Conservation (phyloP, 2,797 vertebrate species). For the Xiphophorus birchmanni region DNA sequence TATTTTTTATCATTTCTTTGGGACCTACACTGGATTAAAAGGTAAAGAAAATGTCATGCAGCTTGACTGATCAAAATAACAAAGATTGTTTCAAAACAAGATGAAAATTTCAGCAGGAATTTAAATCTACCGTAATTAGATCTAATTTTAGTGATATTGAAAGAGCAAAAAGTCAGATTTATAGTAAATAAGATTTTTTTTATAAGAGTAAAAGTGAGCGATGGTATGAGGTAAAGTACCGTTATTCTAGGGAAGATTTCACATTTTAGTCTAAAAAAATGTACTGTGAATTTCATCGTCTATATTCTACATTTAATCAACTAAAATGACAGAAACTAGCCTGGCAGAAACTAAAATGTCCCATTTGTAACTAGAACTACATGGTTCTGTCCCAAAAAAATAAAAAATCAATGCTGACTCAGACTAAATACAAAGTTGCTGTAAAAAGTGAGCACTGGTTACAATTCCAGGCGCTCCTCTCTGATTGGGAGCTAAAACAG, state of each 20-base stretch:
- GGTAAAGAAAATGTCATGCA: neutral
- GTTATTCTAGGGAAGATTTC: neutral
- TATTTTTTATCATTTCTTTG: too few relatives aligned
- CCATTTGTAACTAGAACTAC: neutral
- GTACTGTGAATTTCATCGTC: neutral
- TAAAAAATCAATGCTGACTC: neutral
- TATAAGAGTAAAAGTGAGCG: neutral
- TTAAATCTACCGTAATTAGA: neutral
- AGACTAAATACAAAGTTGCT: neutral
- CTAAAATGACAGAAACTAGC: neutral
- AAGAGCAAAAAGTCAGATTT: neutral
- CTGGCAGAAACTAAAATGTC: neutral
- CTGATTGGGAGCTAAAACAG: constrained; percentile 11
- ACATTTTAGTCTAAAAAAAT: neutral
- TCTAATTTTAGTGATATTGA: neutral
- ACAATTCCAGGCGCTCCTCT: constrained; percentile 1
- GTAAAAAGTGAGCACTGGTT: constrained; percentile 3
- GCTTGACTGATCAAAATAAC: neutral
- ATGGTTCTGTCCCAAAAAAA: neutral
- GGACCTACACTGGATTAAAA: neutral
- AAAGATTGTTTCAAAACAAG: neutral
- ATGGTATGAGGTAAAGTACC: neutral
- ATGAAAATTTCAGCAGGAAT: neutral
- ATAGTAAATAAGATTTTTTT: neutral
- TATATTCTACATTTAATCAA: neutral